A percentile compares a stretch with the other conserved stretches of the same genome.
Conservation (phyloP, 2,888 invertebrate genomes). For the Lasiommata megera region DNA sequence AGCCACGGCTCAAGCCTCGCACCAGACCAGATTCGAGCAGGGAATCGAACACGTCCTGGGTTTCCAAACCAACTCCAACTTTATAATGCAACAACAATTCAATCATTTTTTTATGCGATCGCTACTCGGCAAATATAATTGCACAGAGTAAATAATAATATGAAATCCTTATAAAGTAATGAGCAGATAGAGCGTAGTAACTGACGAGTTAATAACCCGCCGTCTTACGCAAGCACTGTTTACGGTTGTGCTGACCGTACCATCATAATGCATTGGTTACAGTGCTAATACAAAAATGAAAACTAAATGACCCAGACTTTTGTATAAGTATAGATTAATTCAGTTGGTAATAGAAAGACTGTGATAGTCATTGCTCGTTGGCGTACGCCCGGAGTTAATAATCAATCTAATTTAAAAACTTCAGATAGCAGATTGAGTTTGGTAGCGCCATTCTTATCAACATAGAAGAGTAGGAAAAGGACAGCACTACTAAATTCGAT, state of each 20-base stretch:
- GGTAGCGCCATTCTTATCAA: too few relatives aligned
- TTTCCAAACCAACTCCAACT: too few relatives aligned
- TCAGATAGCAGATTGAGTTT: too few relatives aligned
- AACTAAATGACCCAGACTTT: background rate
- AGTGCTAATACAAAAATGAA: background rate
- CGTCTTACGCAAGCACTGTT: conserved; percentile 36
- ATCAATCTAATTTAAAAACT: too few relatives aligned
- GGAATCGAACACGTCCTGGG: too few relatives aligned
- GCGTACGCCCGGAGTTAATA: too few relatives aligned
- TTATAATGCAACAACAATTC: too few relatives aligned
- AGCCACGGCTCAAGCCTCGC: too few relatives aligned
- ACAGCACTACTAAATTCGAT: too few relatives aligned
- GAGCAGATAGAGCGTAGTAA: conserved; percentile 35
- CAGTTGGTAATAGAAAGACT: background rate
- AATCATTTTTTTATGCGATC: conserved; percentile 24
- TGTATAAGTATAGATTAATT: background rate
- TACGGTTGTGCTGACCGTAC: conserved; percentile 33
- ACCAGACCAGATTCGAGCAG: too few relatives aligned
- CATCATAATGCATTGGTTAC: conserved; percentile 8
- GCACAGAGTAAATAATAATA: background rate
- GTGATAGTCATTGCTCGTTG: too few relatives aligned
- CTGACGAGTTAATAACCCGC: conserved; percentile 34
- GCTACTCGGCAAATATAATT: conserved; percentile 17
- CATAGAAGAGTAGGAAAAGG: too few relatives aligned
- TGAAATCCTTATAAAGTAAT: conserved; percentile 28